Evolutionary conservation across 2,113 vertebrate species (phyloP).

Genomic region (Vimba vimba): DNA sequence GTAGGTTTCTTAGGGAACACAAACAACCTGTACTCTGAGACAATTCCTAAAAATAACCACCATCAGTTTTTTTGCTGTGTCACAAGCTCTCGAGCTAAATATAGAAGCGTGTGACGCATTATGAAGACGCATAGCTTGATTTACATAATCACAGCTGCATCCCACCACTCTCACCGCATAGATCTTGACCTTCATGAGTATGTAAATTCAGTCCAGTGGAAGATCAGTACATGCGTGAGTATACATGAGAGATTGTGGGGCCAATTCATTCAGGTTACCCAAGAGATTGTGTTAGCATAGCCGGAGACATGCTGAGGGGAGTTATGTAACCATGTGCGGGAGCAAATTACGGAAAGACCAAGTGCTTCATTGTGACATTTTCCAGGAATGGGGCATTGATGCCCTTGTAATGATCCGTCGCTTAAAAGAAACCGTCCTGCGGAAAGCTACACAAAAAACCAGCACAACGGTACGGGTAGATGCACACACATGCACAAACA

Average conservation of each 20-base stretch:
- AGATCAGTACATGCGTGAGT: neutral
- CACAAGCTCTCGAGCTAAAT: constrained; percentile 38
- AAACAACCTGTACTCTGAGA: constrained; percentile 1
- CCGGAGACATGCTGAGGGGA: neutral
- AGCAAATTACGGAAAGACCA: constrained; percentile 13
- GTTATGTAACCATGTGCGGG: constrained; percentile 19
- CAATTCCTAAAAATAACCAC: constrained; percentile 33
- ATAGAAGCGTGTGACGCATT: constrained; percentile 20
- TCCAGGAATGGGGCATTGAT: neutral
- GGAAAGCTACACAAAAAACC: constrained; percentile 2
- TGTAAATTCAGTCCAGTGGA: constrained; percentile 5
- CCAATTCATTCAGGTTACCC: constrained; percentile 4
- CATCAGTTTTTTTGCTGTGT: constrained; percentile 7
- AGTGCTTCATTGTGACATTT: constrained; percentile 12
- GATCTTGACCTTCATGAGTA: constrained; percentile 35
- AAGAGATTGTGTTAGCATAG: neutral
- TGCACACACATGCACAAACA: constrained; percentile 4
- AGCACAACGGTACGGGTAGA: neutral
- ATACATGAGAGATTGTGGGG: neutral
- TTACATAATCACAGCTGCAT: constrained; percentile 35
- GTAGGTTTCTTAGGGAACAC: neutral
- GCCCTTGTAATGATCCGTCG: neutral
- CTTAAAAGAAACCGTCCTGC: constrained; percentile 1
- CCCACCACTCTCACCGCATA: neutral
- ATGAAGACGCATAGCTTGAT: neutral